Conservation (phyloP, 1,140 invertebrate genomes). For the Ceratina australensis region DNA sequence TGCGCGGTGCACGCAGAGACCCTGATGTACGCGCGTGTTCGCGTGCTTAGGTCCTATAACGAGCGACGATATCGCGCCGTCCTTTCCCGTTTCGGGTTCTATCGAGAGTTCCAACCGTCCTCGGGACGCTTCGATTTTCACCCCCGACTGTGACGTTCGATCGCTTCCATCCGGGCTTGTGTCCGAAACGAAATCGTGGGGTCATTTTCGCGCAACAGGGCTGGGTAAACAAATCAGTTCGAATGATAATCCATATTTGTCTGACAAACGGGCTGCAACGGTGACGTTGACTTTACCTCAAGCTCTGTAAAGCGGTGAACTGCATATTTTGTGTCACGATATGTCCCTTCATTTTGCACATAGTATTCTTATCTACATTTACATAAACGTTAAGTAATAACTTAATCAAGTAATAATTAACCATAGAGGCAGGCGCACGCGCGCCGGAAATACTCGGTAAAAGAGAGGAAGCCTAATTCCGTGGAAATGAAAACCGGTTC, state of each 20-base stretch:
- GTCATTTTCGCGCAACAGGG: no score
- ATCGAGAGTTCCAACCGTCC: background rate
- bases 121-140: background rate
- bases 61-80: background rate
- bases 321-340: no score
- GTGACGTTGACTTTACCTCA: no score
- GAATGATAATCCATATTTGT: no score
- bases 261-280: no score
- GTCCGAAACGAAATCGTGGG: no score
- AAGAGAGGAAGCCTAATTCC: conserved; percentile 9
- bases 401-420: background rate
- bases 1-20: background rate
- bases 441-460: background rate
- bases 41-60: conserved; percentile 8
- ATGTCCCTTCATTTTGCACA: background rate
- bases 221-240: no score
- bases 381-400: background rate
- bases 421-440: background rate
- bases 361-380: background rate
- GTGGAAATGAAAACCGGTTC: conserved; percentile 28
- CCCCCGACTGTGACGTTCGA: background rate
- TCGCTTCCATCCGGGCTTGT: background rate
- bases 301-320: no score
- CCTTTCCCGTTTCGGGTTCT: background rate
- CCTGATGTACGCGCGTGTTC: background rate